Evolutionary conservation across 2,888 invertebrate genomes (phyloP), one percentile per base, ranked within the genome.

Genomic region (Laothoe populi): DNA sequence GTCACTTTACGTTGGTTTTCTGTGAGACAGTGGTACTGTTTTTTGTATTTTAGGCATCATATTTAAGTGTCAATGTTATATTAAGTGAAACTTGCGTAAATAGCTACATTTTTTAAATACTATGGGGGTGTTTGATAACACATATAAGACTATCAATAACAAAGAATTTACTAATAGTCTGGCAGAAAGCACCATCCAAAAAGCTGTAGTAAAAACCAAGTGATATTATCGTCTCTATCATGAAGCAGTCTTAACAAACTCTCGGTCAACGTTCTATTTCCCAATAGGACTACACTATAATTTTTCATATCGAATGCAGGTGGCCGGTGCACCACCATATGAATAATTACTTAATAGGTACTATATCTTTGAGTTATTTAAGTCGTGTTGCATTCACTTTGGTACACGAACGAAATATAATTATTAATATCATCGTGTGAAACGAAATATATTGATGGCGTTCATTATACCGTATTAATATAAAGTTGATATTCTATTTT

Each of bases 221-320:
- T 19, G 8, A 19, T n/a, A n/a, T n/a, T n/a, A n/a, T 44, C 44
- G 16, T 5, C 19, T 19, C n/a, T 31, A 53, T 53, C 11, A 35
- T 53, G 53, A 31, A 35, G 19, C 53, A 53, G 35, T 19, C 53
- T 31, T 19, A 35, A 35, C 48, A 7, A 1, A 19, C 35, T 19
- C 16, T 44, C 83, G 85, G 79, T 84, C 84, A 77, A 78, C 68
- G 83, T 67, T 76, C 82, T 66, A 73, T 81, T 86, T 79, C 85
- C 70, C 78, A 79, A 83, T 76, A 68, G 75, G 74, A 79, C 76
- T 78, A 76, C 77, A 73, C 82, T 77, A 78, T 85, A 79, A 79
- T 83, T 84, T 79, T 80, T 83, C 79, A 78, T 83, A 74, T 78
- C 72, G 77, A 74, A 79, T 79, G 82, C 82, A 77, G 73, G 77